These are phyloP conservation scores for Calosoma granatense DNA, from an alignment of 1,140 invertebrate genomes.

Conservation along the genomic window DNA sequence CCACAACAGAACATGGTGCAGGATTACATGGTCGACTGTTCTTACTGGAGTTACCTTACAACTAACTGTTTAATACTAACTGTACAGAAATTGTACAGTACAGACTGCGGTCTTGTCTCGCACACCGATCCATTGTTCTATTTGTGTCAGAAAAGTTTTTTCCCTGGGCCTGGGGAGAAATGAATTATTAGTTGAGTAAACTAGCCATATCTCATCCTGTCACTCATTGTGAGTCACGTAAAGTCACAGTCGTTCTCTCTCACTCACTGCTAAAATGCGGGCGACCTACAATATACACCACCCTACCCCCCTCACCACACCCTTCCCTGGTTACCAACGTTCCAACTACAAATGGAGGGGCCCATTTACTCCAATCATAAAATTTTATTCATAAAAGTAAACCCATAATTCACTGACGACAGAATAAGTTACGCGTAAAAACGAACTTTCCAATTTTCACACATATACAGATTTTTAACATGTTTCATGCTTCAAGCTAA, in stretches of 20 bases:
- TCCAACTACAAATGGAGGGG: slow-evolving; percentile 1
- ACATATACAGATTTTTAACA: too few relatives aligned
- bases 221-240: slow-evolving; percentile 33
- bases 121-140: slow-evolving; percentile 31
- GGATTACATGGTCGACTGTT: too few relatives aligned
- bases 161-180: slow-evolving; percentile 25
- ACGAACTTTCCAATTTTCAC: not conserved
- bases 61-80: too few relatives aligned
- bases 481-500: too few relatives aligned
- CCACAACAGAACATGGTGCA: too few relatives aligned
- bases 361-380: slow-evolving; percentile 3
- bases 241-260: slow-evolving; percentile 12
- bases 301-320: not conserved
- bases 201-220: slow-evolving; percentile 34
- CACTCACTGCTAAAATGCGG: not conserved
- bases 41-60: too few relatives aligned
- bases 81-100: too few relatives aligned
- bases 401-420: slow-evolving; percentile 1
- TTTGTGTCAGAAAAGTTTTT: slow-evolving; percentile 31
- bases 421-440: too few relatives aligned
- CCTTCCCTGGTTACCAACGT: too few relatives aligned
- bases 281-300: not conserved
- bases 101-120: not conserved
- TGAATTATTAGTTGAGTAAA: slow-evolving; percentile 36
- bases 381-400: slow-evolving; percentile 9